These are phyloP conservation scores for Serripes groenlandicus DNA, from an alignment of 2,888 invertebrate species.

Conservation along the genomic window DNA sequence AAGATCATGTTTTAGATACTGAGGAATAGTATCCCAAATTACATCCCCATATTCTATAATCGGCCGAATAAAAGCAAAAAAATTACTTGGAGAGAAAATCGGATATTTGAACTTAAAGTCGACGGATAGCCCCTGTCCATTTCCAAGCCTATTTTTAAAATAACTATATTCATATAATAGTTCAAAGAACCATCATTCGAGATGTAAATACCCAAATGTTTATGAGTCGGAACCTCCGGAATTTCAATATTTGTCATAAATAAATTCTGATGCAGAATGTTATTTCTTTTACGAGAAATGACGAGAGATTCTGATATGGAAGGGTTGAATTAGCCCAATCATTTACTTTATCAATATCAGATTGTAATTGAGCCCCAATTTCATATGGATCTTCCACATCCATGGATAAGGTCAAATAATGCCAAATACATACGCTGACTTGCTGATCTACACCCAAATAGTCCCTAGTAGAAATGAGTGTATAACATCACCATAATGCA, in stretches of 20 bases:
- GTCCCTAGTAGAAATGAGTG: too few relatives aligned
- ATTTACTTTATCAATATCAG: too few relatives aligned
- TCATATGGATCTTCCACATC: too few relatives aligned
- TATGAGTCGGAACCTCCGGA: not conserved
- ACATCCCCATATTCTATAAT: slow-evolving; percentile 2
- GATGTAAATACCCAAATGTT: not conserved
- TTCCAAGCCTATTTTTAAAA: not conserved
- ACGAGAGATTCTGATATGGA: slow-evolving; percentile 4
- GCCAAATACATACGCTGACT: too few relatives aligned
- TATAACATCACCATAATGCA: too few relatives aligned
- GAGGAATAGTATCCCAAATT: not conserved
- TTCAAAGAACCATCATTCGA: slow-evolving; percentile 10
- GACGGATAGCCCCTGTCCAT: not conserved
- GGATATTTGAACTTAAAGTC: not conserved
- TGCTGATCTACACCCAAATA: too few relatives aligned
- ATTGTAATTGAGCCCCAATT: too few relatives aligned
- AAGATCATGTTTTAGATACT: not conserved
- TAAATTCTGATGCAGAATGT: not conserved
- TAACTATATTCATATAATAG: not conserved
- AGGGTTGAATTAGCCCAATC: too few relatives aligned
- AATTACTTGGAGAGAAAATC: not conserved
- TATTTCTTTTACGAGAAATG: not conserved
- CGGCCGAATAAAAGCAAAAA: slow-evolving; percentile 4
- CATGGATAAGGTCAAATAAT: too few relatives aligned
- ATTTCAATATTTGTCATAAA: not conserved